These are phyloP conservation scores for Musca domestica DNA, from an alignment of 1,140 invertebrate genomes.

Conservation along the genomic window DNA sequence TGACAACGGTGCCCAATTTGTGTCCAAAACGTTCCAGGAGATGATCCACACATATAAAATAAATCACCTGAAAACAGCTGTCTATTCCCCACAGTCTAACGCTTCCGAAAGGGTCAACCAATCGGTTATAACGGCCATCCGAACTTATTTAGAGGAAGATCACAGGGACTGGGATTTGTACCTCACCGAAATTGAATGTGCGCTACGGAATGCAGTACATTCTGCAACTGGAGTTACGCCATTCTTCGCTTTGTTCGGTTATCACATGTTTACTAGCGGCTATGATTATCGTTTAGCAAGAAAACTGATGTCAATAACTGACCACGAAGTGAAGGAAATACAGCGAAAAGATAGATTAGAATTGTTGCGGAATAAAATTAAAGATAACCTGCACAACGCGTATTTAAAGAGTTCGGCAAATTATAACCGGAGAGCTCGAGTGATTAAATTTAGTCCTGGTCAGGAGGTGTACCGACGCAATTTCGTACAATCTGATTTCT, in stretches of 20 bases:
- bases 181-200: not conserved
- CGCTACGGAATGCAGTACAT: not conserved
- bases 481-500: too few relatives aligned
- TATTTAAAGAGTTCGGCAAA: not conserved
- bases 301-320: not conserved
- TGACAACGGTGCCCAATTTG: conserved; percentile 9
- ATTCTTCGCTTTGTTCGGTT: not conserved
- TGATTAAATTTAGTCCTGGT: not conserved
- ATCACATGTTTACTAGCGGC: not conserved
- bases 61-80: not conserved
- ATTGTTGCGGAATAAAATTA: not conserved
- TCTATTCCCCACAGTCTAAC: conserved; percentile 12
- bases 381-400: not conserved
- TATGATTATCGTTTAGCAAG: not conserved
- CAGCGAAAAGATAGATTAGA: not conserved
- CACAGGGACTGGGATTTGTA: not conserved
- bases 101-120: conserved; percentile 15
- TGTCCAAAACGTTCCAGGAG: not conserved
- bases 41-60: not conserved
- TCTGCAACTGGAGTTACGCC: not conserved
- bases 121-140: not conserved
- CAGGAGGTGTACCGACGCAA: not conserved
- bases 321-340: not conserved
- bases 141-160: not conserved
- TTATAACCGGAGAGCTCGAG: not conserved